Conservation (phyloP, 2,888 invertebrate species). For the Coelogynopora nodosa region DNA sequence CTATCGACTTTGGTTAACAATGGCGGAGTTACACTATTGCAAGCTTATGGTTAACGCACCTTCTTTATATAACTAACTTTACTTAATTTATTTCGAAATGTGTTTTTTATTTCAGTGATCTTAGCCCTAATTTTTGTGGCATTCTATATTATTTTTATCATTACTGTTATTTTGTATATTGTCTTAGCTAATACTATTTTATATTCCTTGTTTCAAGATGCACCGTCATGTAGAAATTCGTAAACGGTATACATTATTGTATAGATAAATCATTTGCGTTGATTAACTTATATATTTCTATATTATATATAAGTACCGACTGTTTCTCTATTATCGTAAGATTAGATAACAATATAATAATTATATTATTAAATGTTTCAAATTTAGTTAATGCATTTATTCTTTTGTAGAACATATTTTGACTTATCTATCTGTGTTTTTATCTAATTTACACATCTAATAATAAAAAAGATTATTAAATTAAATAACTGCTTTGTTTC, state of each 20-base stretch:
- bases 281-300: not conserved
- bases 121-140: slow-evolving; percentile 12
- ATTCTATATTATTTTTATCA: not conserved
- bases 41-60: slow-evolving; percentile 23
- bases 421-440: no score
- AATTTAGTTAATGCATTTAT: no score
- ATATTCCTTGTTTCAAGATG: not conserved
- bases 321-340: no score
- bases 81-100: not conserved
- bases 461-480: no score
- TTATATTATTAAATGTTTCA: no score
- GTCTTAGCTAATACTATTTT: not conserved
- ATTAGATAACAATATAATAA: no score
- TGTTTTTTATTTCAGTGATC: slow-evolving; percentile 20
- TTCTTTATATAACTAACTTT: slow-evolving; percentile 27
- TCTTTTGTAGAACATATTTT: no score
- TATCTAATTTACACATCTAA: no score
- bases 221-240: not conserved
- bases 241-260: not conserved
- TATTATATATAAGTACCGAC: no score
- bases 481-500: no score
- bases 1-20: slow-evolving; percentile 17
- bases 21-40: slow-evolving; percentile 19
- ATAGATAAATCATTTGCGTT: not conserved
- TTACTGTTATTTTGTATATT: not conserved